Evolutionary conservation across 2,797 vertebrate species (phyloP), one percentile per base, ranked within the genome.

Genomic region (Aphelocoma californica): DNA sequence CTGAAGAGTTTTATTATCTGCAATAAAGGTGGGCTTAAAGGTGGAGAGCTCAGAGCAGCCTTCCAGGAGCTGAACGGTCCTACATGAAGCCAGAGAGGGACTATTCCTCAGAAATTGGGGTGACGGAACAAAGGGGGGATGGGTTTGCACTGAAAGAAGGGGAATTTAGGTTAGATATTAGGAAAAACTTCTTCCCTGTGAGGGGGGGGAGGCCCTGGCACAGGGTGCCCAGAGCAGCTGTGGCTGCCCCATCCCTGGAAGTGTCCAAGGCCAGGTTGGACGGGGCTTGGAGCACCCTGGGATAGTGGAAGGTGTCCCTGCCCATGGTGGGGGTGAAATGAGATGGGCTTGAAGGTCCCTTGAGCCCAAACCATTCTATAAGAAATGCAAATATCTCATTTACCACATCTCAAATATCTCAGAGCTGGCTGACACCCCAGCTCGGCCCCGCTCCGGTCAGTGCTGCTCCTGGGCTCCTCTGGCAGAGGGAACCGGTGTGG

Each of bases 381-480:
- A 50, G 28, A 34, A 57, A 23, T 23, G 26, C 10, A 24, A 36
- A 50, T 6, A 21, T 8, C 25, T 81, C 14, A 3, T 9, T 7
- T 18, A 45, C n/a, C 6, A 7, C 14, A 34, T 66, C 44, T 47
- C 62, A 66, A 17, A 17, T 16, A n/a, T 4, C 26, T 18, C 34
- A 6, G 9, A 34, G 11, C 40, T 61, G 67, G 6, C 7, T 66
- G 60, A 7, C 3, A 6, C 9, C 54, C 7, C 3, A 16, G 50
- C 42, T 45, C 8, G 3, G 38, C 42, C 45, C 28, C 0, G 0
- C 20, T 54, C 34, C 0, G 2, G 4, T 8, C n/a, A 1, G 5
- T 0, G 44, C 75, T 36, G 65, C 18, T n/a, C 57, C 67, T 9
- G 36, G 45, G 45, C 56, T 69, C n/a, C 32, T 14, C 26, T 71